Conservation (phyloP, 1,140 invertebrate species). For the Heliconius himera region DNA sequence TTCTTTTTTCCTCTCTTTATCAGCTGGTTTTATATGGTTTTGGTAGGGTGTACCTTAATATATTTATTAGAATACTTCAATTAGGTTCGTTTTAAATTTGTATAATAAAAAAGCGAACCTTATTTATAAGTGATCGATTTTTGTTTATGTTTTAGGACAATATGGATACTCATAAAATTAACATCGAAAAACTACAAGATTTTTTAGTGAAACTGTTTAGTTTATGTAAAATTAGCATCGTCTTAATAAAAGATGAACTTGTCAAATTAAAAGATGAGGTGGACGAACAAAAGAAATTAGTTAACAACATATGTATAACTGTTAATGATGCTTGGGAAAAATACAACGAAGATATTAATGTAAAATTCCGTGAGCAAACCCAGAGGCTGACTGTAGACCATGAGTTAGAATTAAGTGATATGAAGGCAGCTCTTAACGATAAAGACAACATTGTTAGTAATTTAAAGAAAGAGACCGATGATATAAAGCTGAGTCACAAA, state of each 20-base stretch:
- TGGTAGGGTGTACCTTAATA: too few species aligned
- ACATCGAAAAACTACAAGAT: constrained; percentile 81
- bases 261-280: constrained; percentile 81
- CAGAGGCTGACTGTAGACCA: constrained; percentile 85
- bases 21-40: constrained; percentile 76
- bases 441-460: constrained; percentile 83
- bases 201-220: constrained; percentile 76
- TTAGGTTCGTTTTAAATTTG: constrained; percentile 29
- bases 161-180: constrained; percentile 81
- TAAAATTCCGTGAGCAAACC: constrained; percentile 82
- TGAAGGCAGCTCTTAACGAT: constrained; percentile 80
- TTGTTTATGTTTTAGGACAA: constrained; percentile 77
- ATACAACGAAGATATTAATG: constrained; percentile 79
- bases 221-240: constrained; percentile 81
- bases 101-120: not conserved
- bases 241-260: constrained; percentile 84
- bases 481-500: constrained; percentile 75
- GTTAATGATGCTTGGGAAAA: constrained; percentile 82
- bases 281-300: constrained; percentile 76
- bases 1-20: constrained; percentile 85
- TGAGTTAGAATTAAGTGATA: constrained; percentile 84
- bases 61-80: too few species aligned
- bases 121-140: constrained; percentile 24
- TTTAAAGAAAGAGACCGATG: constrained; percentile 77
- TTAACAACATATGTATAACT: constrained; percentile 81